Evolutionary conservation across 2,888 invertebrate genomes (phyloP).

Genomic region (Tetranychus piercei): DNA sequence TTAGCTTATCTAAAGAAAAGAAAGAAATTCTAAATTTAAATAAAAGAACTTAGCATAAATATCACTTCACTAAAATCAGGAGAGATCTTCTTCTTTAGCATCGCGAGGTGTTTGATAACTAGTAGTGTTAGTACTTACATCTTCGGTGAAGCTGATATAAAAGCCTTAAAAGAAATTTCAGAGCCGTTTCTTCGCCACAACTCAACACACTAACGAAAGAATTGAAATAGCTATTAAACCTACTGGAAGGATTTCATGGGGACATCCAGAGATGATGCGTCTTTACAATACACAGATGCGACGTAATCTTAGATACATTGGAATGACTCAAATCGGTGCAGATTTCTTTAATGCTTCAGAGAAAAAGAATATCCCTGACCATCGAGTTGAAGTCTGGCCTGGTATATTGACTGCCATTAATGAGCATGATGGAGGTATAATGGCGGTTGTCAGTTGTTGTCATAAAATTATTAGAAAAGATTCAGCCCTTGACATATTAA

Average conservation of each 20-base stretch:
- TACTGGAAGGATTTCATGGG: slow-evolving; percentile 27
- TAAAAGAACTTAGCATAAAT: too few relatives aligned
- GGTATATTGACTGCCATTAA: slow-evolving; percentile 53
- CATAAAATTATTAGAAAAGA: slow-evolving; percentile 67
- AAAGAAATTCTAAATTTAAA: too few relatives aligned
- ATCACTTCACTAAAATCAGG: slow-evolving; percentile 27
- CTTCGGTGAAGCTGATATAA: slow-evolving; percentile 25
- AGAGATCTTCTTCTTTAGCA: slow-evolving; percentile 30
- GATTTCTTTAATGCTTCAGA: slow-evolving; percentile 29
- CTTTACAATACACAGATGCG: slow-evolving; percentile 30
- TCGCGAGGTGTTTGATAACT: slow-evolving; percentile 21
- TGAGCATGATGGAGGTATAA: slow-evolving; percentile 53
- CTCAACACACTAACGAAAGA: slow-evolving; percentile 21
- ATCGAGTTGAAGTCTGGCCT: slow-evolving; percentile 30
- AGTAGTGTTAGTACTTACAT: slow-evolving; percentile 21
- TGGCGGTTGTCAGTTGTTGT: slow-evolving; percentile 58
- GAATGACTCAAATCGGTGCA: slow-evolving; percentile 29
- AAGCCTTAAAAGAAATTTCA: slow-evolving; percentile 11
- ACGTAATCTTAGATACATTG: slow-evolving; percentile 29
- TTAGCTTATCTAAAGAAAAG: too few relatives aligned
- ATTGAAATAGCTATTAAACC: slow-evolving; percentile 29
- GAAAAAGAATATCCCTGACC: neutral
- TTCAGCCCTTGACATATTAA: slow-evolving; percentile 40
- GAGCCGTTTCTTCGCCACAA: neutral
- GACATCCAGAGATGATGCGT: slow-evolving; percentile 29